Evolutionary conservation across 1,140 invertebrate species (phyloP), one percentile per base, ranked within the genome.

Genomic region (Bombus breviceps): DNA sequence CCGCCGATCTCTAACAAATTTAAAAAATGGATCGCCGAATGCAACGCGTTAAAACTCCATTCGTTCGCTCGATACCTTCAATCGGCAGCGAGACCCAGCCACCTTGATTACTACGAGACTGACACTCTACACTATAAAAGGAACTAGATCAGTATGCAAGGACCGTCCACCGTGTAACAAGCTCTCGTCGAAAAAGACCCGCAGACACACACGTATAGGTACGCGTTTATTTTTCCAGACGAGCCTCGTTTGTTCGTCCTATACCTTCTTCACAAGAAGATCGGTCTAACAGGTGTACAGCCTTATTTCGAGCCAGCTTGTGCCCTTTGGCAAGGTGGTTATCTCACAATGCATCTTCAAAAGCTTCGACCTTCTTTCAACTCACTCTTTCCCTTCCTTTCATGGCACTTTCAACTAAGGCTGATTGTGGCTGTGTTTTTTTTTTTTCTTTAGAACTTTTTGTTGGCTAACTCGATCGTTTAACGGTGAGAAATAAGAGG

Each of bases 341-440:
- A 34, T 34, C 76, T 47, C 66, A 53, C 34, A 34, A 39, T 53
- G 28, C 32, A 57, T 12, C 68, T 47, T 81, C 81, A 39, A 59
- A 72, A 72, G 64, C 68, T 82, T 78, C 64, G 41, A 43, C 41
- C 66, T 32, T 66, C 53, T 81, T 75, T 68, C 53, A 66, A 10
- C 53, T 72, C 68, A 43, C 76, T 43, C 68, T 57, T 76, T 76
- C 64, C 72, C 53, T 22, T 34, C 32, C 25, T 72, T 66, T 13
- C 39, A 64, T 18, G 37, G 18, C 71, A 32, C 22, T 57, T 85
- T 57, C 68, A 47, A 32, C 18, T 66, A 78, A 73, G 81, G 87
- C 80, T 93, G 92, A 93, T 93, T 93, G 89, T 92, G 86, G 85
- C 85, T 81, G 64, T 82, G 47, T 13, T 12, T n/a, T 12, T 28